A percentile compares a stretch with the other conserved stretches of the same genome.
Evolutionary conservation across 2,797 vertebrate species (phyloP).

Genomic region (Morus bassanus): DNA sequence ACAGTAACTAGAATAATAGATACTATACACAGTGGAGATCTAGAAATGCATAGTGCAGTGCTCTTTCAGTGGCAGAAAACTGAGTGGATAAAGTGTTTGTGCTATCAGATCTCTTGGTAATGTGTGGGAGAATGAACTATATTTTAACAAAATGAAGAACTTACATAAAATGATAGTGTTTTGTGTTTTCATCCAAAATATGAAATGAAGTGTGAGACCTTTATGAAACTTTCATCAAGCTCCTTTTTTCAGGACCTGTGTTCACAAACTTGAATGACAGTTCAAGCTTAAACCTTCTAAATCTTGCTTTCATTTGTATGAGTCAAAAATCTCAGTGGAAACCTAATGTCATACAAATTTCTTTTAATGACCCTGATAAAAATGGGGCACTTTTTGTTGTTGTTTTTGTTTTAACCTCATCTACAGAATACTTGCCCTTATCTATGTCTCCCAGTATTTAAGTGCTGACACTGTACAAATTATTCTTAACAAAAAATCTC

Average conservation of each 20-base stretch:
- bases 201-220: neutral
- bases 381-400: neutral
- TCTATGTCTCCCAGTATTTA: neutral
- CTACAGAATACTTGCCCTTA: neutral
- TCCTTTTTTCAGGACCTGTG: neutral
- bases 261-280: neutral
- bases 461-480: neutral
- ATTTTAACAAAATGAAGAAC: conserved; percentile 13
- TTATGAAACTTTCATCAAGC: neutral
- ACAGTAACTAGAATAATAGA: neutral
- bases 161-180: neutral
- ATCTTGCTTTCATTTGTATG: neutral
- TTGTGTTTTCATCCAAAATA: neutral
- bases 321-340: conserved; percentile 26
- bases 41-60: neutral
- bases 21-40: neutral
- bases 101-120: neutral
- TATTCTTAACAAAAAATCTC: neutral
- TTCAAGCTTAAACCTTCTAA: neutral
- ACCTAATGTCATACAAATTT: neutral
- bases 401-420: neutral
- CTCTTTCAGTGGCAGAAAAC: neutral
- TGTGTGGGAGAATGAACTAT: neutral
- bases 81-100: neutral
- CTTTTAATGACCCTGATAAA: neutral